These are phyloP conservation scores for Drosophila tanythrix DNA, from an alignment of 2,888 invertebrate species.

Conservation along the genomic window DNA sequence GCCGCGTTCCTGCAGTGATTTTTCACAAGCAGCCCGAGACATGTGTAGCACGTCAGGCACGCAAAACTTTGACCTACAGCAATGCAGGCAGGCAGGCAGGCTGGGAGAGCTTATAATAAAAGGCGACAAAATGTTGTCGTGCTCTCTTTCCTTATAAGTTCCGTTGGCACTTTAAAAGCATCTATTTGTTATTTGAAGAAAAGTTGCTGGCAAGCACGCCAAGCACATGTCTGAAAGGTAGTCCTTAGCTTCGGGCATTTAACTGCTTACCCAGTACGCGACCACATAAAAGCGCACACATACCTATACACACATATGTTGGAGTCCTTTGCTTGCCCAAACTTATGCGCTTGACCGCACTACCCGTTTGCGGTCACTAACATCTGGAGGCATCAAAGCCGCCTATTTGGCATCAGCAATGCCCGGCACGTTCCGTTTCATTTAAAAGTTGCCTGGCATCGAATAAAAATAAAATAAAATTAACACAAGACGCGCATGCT, in stretches of 20 bases:
- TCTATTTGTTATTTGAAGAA: conserved; percentile 59
- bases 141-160: conserved; percentile 43
- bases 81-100: background rate
- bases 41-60: conserved; percentile 44
- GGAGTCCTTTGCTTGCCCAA: conserved; percentile 33
- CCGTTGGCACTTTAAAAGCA: conserved; percentile 59
- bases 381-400: conserved; percentile 1
- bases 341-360: conserved; percentile 45
- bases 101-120: conserved; percentile 44
- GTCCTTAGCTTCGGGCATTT: conserved; percentile 37
- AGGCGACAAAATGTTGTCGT: conserved; percentile 69
- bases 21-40: conserved; percentile 36
- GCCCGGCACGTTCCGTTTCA: conserved; percentile 67
- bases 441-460: conserved; percentile 63
- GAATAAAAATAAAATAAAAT: conserved; percentile 73
- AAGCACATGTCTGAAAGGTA: conserved; percentile 21
- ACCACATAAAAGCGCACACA: conserved; percentile 52
- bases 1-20: conserved; percentile 51
- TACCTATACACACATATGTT: background rate
- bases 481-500: conserved; percentile 54
- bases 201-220: conserved; percentile 27
- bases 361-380: conserved; percentile 41
- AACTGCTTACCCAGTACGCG: conserved; percentile 20
- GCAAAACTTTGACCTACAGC: conserved; percentile 50
- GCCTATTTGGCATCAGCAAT: conserved; percentile 28